These are phyloP conservation scores for Lumbricus terrestris DNA, from an alignment of 2,888 invertebrate species.

Conservation along the genomic window DNA sequence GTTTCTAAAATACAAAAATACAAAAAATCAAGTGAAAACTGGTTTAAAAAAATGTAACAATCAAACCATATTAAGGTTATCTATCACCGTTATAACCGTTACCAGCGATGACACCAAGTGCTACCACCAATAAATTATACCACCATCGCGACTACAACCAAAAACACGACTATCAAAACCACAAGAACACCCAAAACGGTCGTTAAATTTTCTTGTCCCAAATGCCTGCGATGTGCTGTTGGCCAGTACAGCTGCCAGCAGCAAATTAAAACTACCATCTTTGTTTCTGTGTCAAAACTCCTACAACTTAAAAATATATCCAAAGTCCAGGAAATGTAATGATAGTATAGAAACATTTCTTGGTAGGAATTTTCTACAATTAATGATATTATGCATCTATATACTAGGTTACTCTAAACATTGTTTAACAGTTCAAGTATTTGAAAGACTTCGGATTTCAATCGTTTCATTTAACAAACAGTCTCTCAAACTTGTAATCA, in stretches of 20 bases:
- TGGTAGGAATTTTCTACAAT: background rate
- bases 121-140: background rate
- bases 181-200: background rate
- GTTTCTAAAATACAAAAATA: slow-evolving; percentile 30
- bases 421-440: too few relatives aligned
- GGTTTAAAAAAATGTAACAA: background rate
- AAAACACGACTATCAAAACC: too few relatives aligned
- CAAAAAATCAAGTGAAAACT: background rate
- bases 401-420: too few relatives aligned
- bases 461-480: too few relatives aligned
- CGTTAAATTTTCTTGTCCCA: background rate
- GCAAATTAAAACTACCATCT: background rate
- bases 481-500: too few relatives aligned
- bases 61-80: background rate
- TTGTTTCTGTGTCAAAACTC: background rate
- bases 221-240: background rate
- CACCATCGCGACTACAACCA: too few relatives aligned
- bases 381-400: background rate
- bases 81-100: background rate
- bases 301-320: background rate
- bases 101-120: background rate
- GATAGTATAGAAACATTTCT: background rate
- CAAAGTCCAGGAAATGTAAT: background rate
- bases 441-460: too few relatives aligned
- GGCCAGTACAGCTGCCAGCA: background rate